These are phyloP conservation scores for Plagiodera versicolora DNA, from an alignment of 2,888 invertebrate genomes.

Conservation along the genomic window DNA sequence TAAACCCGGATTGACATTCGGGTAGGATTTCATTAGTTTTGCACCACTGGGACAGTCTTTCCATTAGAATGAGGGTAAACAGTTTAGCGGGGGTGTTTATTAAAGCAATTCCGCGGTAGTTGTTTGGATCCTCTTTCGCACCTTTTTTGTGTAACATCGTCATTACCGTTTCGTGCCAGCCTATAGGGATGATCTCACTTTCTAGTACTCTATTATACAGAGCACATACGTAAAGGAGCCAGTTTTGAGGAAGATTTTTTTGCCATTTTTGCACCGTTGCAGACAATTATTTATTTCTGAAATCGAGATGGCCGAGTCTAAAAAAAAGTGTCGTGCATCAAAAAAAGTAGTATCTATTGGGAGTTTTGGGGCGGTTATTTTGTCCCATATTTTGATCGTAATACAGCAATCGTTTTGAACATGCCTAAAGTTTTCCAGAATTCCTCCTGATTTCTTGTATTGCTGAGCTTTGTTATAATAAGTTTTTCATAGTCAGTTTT, in stretches of 20 bases:
- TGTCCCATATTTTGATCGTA: not conserved
- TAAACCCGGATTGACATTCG: not conserved
- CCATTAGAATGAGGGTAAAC: not conserved
- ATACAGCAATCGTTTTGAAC: not conserved
- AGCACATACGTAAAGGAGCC: conserved; percentile 2
- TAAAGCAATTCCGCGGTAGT: conserved; percentile 8
- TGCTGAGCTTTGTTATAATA: not conserved
- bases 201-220: conserved; percentile 5
- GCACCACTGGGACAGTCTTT: not conserved
- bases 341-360: not conserved
- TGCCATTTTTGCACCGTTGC: not conserved
- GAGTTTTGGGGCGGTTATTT: not conserved
- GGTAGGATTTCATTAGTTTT: not conserved
- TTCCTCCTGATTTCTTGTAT: not conserved
- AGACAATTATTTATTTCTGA: not conserved
- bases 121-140: not conserved
- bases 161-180: not conserved
- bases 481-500: not conserved
- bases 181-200: not conserved
- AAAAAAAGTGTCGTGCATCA: conserved; percentile 4
- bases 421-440: not conserved
- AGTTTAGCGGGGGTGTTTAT: conserved; percentile 2
- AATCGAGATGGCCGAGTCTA: not conserved
- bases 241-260: conserved; percentile 5
- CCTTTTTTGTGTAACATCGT: not conserved